Conservation (phyloP, 1,140 invertebrate species). For the Ganaspis sp. region DNA sequence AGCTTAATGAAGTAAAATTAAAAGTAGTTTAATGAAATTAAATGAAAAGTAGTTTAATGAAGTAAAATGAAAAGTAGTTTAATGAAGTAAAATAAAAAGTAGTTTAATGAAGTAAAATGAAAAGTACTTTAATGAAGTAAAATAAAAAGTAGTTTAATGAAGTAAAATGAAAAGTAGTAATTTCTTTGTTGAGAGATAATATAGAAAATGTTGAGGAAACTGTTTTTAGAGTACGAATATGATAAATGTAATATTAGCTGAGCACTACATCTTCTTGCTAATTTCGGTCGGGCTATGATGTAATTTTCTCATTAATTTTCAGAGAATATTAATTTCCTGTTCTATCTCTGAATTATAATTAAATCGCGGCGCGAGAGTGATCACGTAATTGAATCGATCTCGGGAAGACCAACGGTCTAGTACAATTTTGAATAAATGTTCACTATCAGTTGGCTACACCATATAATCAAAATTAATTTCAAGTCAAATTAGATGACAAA, state of each 20-base stretch:
- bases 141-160: too few species aligned
- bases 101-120: too few species aligned
- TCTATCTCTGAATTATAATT: constrained; percentile 43
- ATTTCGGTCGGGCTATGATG: background rate
- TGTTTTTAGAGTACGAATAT: background rate
- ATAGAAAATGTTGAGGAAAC: background rate
- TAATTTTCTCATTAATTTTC: constrained; percentile 16
- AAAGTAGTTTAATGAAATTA: too few species aligned
- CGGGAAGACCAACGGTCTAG: constrained; percentile 18
- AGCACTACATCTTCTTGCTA: background rate
- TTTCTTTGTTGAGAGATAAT: too few species aligned
- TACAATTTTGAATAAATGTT: background rate
- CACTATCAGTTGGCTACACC: background rate
- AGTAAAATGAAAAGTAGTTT: too few species aligned
- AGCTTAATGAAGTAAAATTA: too few species aligned
- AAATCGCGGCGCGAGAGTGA: constrained; percentile 41
- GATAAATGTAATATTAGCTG: background rate
- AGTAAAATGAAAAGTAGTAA: too few species aligned
- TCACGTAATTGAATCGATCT: constrained; percentile 46
- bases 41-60: too few species aligned
- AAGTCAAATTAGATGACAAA: background rate
- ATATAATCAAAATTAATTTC: too few species aligned
- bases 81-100: too few species aligned
- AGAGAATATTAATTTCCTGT: constrained; percentile 46
- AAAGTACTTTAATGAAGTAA: too few species aligned